Base-by-base conservation (phyloP, 2,888 invertebrate genomes). In the Poecilus cupreus region DNA sequence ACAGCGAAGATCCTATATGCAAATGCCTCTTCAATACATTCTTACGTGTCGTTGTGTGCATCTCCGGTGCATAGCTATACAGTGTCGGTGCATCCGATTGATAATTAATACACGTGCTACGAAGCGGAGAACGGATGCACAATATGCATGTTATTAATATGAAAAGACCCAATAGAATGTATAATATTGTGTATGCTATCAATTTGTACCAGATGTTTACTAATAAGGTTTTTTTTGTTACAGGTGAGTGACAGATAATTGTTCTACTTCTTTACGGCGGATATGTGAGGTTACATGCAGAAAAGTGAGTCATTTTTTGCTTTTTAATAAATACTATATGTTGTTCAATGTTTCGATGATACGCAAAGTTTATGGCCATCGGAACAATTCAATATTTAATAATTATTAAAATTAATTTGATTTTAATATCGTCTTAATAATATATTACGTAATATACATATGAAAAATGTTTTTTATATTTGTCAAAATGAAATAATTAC, bases 71-170 rank as follows among this genome's bases (percentile, higher is more conserved):
- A 60, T n/a, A n/a, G 18, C 3, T 13, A 10, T 18, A 10, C 60
- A 32, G 3, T n/a, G 24, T 11, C 4, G 4, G 60, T 60, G 60
- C 60, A 60, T 60, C 13, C 60, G 60, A 60, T 60, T 60, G 60
- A 26, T 60, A 60, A 60, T 60, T 60, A 60, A 24, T 60, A 60
- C 60, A 60, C 60, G 60, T 60, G 24, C 60, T 22, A n/a, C 6
- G 26, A 43, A 43, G 24, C 26, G 5, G 60, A 10, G n/a, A 43
- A 13, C 60, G 60, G 60, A 60, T 22, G 60, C 26, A 60, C 60
- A 60, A 60, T 60, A 60, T 60, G 60, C 60, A 60, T 60, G 60
- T 26, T 60, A 60, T 60, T 60, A 10, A 54, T 54, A 54, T 20
- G 20, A 54, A 54, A 54, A 54, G 20, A 26, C 26, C 24, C 60